Evolutionary conservation across 2,113 vertebrate genomes (phyloP).

Genomic region (Colistium nudipinnis): DNA sequence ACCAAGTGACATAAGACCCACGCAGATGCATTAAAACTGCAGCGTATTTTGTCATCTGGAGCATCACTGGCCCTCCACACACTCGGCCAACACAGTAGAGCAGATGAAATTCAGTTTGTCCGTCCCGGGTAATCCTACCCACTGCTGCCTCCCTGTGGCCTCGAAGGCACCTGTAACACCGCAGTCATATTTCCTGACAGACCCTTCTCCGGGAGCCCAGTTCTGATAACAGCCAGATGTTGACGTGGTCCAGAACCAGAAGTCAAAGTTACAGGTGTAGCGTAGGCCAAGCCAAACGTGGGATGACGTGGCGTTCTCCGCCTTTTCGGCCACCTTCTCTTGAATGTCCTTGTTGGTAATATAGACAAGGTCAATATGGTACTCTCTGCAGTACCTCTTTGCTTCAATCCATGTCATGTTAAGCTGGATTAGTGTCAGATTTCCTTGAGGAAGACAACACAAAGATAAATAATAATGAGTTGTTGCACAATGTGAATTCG

Average conservation of each 20-base stretch:
- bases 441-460: constrained; percentile 44
- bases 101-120: constrained; percentile 75
- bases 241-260: constrained; percentile 76
- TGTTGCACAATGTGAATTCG: not conserved
- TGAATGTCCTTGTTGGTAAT: constrained; percentile 58
- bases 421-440: constrained; percentile 63
- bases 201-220: constrained; percentile 66
- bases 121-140: constrained; percentile 65
- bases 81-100: constrained; percentile 36
- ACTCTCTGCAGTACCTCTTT: constrained; percentile 69
- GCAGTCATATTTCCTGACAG: constrained; percentile 40
- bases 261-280: constrained; percentile 67
- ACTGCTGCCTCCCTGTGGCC: constrained; percentile 76
- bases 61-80: not conserved
- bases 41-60: not conserved
- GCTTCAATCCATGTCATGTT: constrained; percentile 76
- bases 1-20: not conserved
- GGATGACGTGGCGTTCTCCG: constrained; percentile 47
- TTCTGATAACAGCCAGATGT: constrained; percentile 68
- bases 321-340: constrained; percentile 34
- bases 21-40: not conserved
- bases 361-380: constrained; percentile 67
- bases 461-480: not conserved
- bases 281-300: constrained; percentile 74
- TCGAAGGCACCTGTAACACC: constrained; percentile 65